These are phyloP conservation scores for Hipparchia semele DNA, from an alignment of 2,888 invertebrate genomes.

Conservation along the genomic window DNA sequence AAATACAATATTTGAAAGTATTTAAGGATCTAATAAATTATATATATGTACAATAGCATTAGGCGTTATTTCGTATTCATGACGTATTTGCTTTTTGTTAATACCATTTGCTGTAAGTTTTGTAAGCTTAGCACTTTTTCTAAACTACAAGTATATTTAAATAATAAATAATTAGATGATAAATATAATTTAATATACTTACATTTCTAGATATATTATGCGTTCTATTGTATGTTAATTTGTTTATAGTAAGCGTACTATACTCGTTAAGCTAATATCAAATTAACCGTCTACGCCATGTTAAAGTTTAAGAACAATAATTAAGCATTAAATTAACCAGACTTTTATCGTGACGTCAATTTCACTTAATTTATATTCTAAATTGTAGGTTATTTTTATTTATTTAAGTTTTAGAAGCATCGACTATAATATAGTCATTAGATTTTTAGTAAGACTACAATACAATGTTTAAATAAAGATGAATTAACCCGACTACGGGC, in stretches of 20 bases:
- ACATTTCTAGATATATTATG: conserved; percentile 8
- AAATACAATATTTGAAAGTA: conserved; percentile 41
- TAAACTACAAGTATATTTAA: conserved; percentile 23
- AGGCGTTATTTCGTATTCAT: conserved; percentile 33
- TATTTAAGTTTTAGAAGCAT: conserved; percentile 6
- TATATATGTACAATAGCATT: conserved; percentile 31
- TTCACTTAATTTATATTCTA: conserved; percentile 7
- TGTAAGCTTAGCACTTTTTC: conserved; percentile 24
- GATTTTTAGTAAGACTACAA: conserved; percentile 8
- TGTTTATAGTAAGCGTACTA: conserved; percentile 40
- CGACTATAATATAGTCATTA: conserved; percentile 1
- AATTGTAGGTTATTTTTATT: conserved; percentile 3
- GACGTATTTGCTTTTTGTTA: conserved; percentile 29
- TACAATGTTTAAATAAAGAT: conserved; percentile 1
- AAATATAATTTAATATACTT: conserved; percentile 33
- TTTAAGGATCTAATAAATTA: conserved; percentile 17
- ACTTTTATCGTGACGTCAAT: conserved; percentile 1
- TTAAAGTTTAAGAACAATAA: conserved; percentile 35
- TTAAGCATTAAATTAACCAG: conserved; percentile 22
- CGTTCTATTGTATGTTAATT: conserved; percentile 33
- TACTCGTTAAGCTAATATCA: conserved; percentile 39
- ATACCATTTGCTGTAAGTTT: conserved; percentile 37
- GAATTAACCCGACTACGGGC: conserved; percentile 13
- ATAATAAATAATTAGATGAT: conserved; percentile 27
- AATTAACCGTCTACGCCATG: conserved; percentile 34